A percentile compares a stretch with the other conserved stretches of the same genome.
phyloP scores from a whole-genome alignment of 2,797 vertebrate genomes.

The Oryzias dopingdopingensis region DNA sequence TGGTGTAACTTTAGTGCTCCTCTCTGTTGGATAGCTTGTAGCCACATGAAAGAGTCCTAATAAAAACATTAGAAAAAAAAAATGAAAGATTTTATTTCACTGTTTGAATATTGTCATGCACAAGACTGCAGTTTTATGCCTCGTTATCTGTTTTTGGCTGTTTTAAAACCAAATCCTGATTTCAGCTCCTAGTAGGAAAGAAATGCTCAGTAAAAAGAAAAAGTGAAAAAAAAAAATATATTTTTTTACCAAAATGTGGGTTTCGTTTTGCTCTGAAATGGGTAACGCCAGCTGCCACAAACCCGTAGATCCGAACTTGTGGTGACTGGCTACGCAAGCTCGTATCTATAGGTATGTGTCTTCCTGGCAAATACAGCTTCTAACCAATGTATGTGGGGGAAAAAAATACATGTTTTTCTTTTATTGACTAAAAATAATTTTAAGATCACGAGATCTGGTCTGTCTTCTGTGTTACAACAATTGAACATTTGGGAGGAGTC shows the following conservation, averaged over 20 bases:
- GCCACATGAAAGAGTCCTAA: conserved; percentile 7
- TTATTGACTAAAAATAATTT: neutral
- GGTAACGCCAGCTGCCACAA: conserved; percentile 88
- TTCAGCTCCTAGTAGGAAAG: conserved; percentile 15
- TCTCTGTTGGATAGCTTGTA: conserved; percentile 15
- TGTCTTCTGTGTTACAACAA: conserved; percentile 7
- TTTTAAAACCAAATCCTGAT: neutral
- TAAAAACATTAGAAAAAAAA: conserved; percentile 2
- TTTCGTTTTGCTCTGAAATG: conserved; percentile 50
- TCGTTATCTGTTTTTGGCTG: neutral
- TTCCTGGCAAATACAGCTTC: conserved; percentile 78
- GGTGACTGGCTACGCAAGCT: conserved; percentile 93
- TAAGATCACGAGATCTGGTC: conserved; percentile 14
- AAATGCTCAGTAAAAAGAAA: too few species aligned
- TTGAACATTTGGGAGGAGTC: conserved; percentile 22
- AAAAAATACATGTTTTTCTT: neutral
- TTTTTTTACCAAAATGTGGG: conserved; percentile 7
- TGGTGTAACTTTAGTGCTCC: conserved; percentile 16
- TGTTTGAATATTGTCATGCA: too few species aligned
- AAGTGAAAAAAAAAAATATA: too few species aligned
- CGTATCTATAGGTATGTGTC: conserved; percentile 99
- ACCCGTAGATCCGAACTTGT: conserved; percentile 99
- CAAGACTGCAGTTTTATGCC: too few species aligned
- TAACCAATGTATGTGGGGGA: conserved; percentile 26
- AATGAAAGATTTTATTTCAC: neutral